Conservation (phyloP, 2,888 invertebrate genomes). For the Cenopis cana region DNA sequence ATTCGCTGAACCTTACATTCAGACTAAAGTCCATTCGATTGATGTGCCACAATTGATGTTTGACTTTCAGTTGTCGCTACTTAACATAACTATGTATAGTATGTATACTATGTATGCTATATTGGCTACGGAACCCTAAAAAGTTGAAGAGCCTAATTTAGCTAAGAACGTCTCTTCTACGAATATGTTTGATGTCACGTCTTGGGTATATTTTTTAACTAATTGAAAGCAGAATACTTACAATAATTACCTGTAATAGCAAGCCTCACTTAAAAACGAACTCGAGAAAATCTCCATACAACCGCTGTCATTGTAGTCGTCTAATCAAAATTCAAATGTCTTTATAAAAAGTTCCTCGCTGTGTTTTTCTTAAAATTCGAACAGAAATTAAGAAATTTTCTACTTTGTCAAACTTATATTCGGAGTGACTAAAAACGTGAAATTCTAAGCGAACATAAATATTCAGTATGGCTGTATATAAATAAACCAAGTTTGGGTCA, state of each 20-base stretch:
- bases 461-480: conserved; percentile 80
- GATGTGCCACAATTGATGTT: too few relatives aligned
- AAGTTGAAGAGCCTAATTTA: too few relatives aligned
- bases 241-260: background rate
- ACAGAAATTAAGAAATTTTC: conserved; percentile 44
- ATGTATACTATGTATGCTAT: too few relatives aligned
- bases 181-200: too few relatives aligned
- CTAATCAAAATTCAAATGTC: conserved; percentile 47
- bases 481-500: conserved; percentile 83
- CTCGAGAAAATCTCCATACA: conserved; percentile 18
- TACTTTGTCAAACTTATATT: conserved; percentile 49
- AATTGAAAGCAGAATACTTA: background rate
- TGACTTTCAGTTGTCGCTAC: too few relatives aligned
- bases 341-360: conserved; percentile 45
- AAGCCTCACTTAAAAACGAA: conserved; percentile 16
- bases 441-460: conserved; percentile 79
- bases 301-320: conserved; percentile 37
- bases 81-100: too few relatives aligned
- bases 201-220: background rate
- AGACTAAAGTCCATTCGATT: too few relatives aligned
- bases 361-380: conserved; percentile 52
- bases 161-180: too few relatives aligned
- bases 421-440: conserved; percentile 73
- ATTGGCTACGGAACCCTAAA: too few relatives aligned
- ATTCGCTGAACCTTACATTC: too few relatives aligned